Evolutionary conservation across 2,113 vertebrate species (phyloP).

Genomic region (Bostrychus sinensis): DNA sequence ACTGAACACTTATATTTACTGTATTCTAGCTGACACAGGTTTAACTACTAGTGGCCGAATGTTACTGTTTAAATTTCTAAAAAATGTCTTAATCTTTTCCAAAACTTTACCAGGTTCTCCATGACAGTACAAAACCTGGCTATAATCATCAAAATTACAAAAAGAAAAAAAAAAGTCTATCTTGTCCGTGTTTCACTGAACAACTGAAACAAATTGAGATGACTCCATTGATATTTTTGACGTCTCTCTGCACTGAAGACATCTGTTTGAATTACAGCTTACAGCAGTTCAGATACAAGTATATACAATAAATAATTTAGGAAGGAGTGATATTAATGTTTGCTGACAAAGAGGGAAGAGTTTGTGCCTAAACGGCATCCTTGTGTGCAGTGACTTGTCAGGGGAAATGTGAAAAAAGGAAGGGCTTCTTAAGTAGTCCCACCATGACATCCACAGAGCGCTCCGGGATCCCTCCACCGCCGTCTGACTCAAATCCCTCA

Average conservation of each 20-base stretch:
- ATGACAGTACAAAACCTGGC: no score
- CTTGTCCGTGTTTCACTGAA: no score
- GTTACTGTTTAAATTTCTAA: no score
- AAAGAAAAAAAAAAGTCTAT: no score
- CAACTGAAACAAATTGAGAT: no score
- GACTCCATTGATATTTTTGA: no score
- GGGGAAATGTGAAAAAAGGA: conserved; percentile 26
- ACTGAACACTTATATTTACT: no score
- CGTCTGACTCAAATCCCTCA: conserved; percentile 61
- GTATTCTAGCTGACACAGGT: no score
- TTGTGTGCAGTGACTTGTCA: conserved; percentile 27
- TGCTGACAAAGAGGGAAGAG: conserved; percentile 4
- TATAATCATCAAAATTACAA: no score
- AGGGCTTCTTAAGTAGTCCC: conserved; percentile 48
- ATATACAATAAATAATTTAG: conserved; percentile 24
- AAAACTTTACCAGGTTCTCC: no score
- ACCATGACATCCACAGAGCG: conserved; percentile 56
- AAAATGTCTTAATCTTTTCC: no score
- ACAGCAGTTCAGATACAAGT: background rate
- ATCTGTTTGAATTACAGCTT: background rate
- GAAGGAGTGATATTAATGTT: background rate
- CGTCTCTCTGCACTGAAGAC: background rate
- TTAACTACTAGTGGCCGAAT: no score
- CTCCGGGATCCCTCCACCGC: conserved; percentile 52
- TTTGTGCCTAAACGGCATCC: conserved; percentile 11